Conservation (phyloP, 92 coral and sea anemone genomes). For the Montipora capitata region DNA sequence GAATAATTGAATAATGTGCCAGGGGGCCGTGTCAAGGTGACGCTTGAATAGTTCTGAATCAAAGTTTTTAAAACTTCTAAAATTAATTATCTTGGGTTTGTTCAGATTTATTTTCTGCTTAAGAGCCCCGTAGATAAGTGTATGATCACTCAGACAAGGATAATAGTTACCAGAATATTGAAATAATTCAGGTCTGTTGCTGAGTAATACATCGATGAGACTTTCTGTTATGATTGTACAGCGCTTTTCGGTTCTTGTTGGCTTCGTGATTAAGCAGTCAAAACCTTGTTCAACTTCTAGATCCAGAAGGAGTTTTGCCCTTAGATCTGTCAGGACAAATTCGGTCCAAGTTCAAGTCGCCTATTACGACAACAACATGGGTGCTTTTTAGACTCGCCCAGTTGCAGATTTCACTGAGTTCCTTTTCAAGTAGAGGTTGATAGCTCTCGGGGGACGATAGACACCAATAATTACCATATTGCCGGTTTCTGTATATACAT, state of each 20-base stretch:
- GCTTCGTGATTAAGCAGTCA: constrained; percentile 50
- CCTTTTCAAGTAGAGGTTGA: no score
- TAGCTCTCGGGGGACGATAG: constrained; percentile 15
- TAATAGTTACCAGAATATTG: constrained; percentile 10
- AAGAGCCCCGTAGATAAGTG: constrained; percentile 34
- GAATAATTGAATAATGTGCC: constrained; percentile 34
- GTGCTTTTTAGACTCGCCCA: no score
- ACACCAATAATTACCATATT: constrained; percentile 59
- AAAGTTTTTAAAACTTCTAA: constrained; percentile 41
- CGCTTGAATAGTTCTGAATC: constrained; percentile 4
- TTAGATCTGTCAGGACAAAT: constrained; percentile 43
- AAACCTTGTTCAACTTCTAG: constrained; percentile 71
- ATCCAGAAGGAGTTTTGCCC: constrained; percentile 62
- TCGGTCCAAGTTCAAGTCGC: constrained; percentile 79
- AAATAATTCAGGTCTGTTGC: constrained; percentile 46
- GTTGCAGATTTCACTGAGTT: no score
- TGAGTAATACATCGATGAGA: constrained; percentile 31
- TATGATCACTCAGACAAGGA: constrained; percentile 47
- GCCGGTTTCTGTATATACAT: constrained; percentile 28
- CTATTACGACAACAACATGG: constrained; percentile 19
- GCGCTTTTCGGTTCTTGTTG: constrained; percentile 56
- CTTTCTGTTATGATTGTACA: constrained; percentile 24
- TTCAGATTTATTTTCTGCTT: constrained; percentile 37
- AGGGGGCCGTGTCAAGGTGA: constrained; percentile 6
- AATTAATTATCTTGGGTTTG: constrained; percentile 45